Evolutionary conservation across 2,113 vertebrate species (phyloP).

Genomic region (Anser cygnoides): DNA sequence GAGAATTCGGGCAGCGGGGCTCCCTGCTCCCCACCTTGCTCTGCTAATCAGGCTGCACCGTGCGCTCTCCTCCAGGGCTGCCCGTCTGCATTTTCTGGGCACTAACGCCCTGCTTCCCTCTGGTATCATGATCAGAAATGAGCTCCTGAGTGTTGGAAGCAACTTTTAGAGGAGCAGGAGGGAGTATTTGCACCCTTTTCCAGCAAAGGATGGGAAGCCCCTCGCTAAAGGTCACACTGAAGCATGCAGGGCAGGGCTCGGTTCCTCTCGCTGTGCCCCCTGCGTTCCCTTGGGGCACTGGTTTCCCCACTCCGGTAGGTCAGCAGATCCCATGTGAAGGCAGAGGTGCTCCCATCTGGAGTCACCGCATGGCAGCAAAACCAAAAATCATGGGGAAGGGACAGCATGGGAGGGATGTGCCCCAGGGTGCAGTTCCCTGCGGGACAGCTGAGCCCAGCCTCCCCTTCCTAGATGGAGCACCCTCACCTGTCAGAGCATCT

Average conservation of each 20-base stretch:
- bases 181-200: neutral
- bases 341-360: neutral
- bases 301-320: neutral
- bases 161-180: neutral
- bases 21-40: neutral
- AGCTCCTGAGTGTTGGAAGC: neutral
- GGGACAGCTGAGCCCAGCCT: neutral
- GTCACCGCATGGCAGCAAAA: neutral
- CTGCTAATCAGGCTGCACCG: neutral
- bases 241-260: neutral
- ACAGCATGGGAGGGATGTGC: neutral
- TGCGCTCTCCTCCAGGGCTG: neutral
- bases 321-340: neutral
- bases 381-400: neutral
- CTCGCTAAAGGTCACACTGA: neutral
- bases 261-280: neutral
- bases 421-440: neutral
- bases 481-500: neutral
- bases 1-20: neutral
- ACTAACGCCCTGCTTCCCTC: neutral
- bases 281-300: rapidly evolving
- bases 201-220: neutral
- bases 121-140: neutral
- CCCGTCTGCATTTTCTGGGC: neutral
- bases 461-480: neutral